phyloP scores from a whole-genome alignment of 2,797 vertebrate genomes.

The Sphenopsis melanotis region DNA sequence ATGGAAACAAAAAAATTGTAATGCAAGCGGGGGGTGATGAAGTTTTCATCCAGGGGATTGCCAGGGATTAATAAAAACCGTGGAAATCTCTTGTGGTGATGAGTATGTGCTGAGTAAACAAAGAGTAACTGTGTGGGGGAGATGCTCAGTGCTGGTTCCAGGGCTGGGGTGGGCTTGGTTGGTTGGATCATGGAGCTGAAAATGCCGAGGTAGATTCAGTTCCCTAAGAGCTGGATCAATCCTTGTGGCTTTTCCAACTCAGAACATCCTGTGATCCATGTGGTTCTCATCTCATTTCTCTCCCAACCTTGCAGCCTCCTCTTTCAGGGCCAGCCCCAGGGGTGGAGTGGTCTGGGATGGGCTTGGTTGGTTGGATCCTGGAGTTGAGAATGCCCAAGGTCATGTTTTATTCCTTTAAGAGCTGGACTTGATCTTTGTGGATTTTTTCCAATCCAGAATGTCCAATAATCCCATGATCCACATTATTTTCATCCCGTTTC shows the following conservation, averaged over 20 bases:
- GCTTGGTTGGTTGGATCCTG: not conserved
- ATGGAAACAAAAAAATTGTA: not conserved
- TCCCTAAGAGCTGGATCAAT: not conserved
- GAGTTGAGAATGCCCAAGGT: accelerated
- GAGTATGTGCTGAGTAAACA: not conserved
- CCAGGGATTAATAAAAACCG: not conserved
- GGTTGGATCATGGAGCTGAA: not conserved
- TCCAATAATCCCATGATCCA: accelerated
- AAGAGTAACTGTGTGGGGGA: accelerated
- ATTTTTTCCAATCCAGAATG: accelerated
- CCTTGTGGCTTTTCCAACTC: accelerated
- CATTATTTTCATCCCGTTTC: not conserved
- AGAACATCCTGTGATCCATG: accelerated
- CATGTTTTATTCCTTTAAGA: accelerated
- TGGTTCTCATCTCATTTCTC: accelerated
- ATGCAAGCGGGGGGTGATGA: not conserved
- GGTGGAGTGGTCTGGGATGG: accelerated
- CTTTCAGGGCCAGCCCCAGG: accelerated
- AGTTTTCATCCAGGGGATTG: not conserved
- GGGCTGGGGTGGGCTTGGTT: not conserved
- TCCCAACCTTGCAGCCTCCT: accelerated
- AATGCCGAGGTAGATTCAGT: accelerated
- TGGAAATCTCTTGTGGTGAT: not conserved
- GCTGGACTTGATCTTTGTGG: not conserved
- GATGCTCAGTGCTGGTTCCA: constrained; percentile 72